A percentile compares a stretch with the other conserved stretches of the same genome.
Conservation (phyloP, 2,113 vertebrate genomes). For the Lagopus leucura region DNA sequence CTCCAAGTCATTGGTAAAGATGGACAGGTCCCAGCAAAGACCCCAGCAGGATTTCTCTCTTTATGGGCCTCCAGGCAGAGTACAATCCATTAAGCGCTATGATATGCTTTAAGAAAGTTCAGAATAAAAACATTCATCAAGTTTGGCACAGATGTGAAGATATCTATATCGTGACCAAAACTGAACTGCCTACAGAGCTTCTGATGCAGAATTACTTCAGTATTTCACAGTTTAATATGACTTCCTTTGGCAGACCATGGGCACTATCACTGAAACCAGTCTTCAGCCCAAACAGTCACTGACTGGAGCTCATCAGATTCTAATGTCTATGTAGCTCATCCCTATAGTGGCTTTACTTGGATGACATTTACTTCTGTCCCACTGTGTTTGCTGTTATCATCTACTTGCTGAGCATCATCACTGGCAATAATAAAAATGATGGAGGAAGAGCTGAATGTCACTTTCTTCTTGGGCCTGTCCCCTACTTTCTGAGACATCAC, state of each 20-base stretch:
- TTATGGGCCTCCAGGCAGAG: neutral
- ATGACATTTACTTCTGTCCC: constrained; percentile 81
- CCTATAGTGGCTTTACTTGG: constrained; percentile 86
- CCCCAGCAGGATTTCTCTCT: neutral
- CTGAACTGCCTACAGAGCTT: neutral
- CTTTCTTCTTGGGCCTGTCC: constrained; percentile 89
- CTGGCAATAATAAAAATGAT: constrained; percentile 91
- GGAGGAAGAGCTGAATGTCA: constrained; percentile 92
- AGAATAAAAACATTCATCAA: neutral
- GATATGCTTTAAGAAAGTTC: constrained; percentile 11
- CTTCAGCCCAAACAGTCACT: neutral
- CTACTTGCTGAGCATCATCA: constrained; percentile 81
- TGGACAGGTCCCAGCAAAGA: neutral
- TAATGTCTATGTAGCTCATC: neutral
- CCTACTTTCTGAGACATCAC: constrained; percentile 80
- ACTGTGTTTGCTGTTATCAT: constrained; percentile 69
- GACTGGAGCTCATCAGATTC: neutral
- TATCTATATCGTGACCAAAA: neutral
- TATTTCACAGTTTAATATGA: neutral
- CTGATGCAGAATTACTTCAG: neutral
- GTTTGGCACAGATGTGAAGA: neutral
- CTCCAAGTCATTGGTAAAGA: neutral
- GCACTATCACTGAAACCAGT: neutral
- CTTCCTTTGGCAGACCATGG: neutral
- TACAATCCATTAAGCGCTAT: neutral